Evolutionary conservation across 2,797 vertebrate species (phyloP), one percentile per base, ranked within the genome.

Genomic region (Brachyrhaphis roseni): DNA sequence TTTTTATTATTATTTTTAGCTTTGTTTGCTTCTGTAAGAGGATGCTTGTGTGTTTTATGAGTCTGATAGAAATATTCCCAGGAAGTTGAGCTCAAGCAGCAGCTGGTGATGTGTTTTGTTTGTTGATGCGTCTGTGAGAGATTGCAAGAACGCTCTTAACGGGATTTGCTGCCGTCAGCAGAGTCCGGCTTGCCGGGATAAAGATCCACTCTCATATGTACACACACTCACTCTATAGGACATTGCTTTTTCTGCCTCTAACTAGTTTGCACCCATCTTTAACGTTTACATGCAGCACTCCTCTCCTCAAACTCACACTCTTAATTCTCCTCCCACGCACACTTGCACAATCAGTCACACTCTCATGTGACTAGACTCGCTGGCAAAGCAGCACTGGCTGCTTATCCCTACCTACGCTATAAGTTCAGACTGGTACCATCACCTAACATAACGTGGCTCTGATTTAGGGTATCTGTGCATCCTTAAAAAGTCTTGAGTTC

Each of bases 91-190:
- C 75, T 71, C 31, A 20, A 43, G 53, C 75, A 76, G 55, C 15
- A 11, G 41, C 49, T 31, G 28, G 49, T 16, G 41, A 39, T 28
- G 66, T 75, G 51, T 78, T 62, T 73, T 81, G 36, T 79, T 62
- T 77, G 45, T 49, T 79, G 74, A 70, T 72, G n/a, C 75, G 75
- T 83, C 16, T 49, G 79, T 78, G 39, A 80, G 39, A 81, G 83
- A 75, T 84, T 90, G 89, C 46, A 31, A 62, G 76, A 83, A 55
- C 46, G 79, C 80, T 84, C 80, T 90, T 93, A 95, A 93, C 81
- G 74, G 90, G 93, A 95, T 95, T 94, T 92, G 89, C 80, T 84
- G 78, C 77, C 36, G 86, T 90, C 90, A 89, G 88, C 77, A 8
- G 59, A 76, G 82, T 82, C 75, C 13, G n/a, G 90, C 86, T 93